These are phyloP conservation scores for Limnodromus scolopaceus DNA, from an alignment of 2,797 vertebrate species.

Conservation along the genomic window DNA sequence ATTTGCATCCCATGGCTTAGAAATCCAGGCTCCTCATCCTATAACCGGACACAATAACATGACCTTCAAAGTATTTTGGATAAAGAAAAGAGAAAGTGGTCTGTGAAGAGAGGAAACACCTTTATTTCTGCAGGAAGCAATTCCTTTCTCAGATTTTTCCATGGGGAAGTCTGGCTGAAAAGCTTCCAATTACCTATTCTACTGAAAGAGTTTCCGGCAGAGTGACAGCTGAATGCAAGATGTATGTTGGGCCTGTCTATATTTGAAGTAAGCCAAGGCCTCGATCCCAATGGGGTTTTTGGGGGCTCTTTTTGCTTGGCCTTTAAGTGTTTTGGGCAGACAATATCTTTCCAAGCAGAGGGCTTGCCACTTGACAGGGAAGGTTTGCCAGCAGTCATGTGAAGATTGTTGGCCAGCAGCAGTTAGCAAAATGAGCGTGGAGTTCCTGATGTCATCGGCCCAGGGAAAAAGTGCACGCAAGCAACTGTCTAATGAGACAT, in stretches of 20 bases:
- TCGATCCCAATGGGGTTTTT: neutral
- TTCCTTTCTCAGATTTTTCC: constrained; percentile 60
- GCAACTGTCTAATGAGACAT: neutral
- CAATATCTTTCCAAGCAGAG: neutral
- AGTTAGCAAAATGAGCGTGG: neutral
- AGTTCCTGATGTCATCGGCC: neutral
- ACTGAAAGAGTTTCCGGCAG: neutral
- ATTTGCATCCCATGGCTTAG: constrained; percentile 22
- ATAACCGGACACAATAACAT: constrained; percentile 63
- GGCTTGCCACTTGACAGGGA: neutral
- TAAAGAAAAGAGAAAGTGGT: constrained; percentile 63
- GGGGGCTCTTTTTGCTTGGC: neutral
- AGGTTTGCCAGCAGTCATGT: neutral
- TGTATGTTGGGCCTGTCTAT: neutral
- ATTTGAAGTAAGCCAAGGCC: neutral
- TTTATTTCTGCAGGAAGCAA: constrained; percentile 72
- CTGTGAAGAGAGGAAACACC: constrained; percentile 65
- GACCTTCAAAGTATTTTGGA: constrained; percentile 61
- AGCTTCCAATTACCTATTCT: constrained; percentile 59
- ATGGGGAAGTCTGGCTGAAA: constrained; percentile 49
- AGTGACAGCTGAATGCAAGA: constrained; percentile 42
- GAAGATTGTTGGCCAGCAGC: neutral
- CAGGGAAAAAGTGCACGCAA: neutral
- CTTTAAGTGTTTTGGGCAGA: neutral
- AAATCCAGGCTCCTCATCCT: constrained; percentile 15